Evolutionary conservation across 2,113 vertebrate species (phyloP).

Genomic region (Mixornis gularis): DNA sequence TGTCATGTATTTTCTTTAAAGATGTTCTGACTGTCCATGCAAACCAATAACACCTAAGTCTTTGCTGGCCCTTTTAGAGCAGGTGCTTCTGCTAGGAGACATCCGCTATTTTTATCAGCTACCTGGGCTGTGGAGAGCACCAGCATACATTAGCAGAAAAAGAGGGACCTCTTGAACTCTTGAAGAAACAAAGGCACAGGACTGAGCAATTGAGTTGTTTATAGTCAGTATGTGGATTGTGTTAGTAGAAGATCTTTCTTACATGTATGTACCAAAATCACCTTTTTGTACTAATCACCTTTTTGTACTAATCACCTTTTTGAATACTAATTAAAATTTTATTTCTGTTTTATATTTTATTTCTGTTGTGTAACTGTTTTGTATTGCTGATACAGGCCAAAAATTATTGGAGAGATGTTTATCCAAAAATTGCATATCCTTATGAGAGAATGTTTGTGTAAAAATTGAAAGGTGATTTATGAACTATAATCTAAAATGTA

Average conservation of each 20-base stretch:
- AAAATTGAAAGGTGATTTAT: not conserved
- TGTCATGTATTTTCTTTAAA: not conserved
- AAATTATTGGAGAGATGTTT: not conserved
- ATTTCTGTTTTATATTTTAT: not conserved
- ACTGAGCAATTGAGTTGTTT: not conserved
- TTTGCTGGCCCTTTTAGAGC: not conserved
- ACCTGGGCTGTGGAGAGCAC: not conserved
- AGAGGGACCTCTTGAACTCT: not conserved
- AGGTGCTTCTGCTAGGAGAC: not conserved
- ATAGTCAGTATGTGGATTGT: not conserved
- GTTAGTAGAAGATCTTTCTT: not conserved
- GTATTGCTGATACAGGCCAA: not conserved
- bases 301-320: not conserved
- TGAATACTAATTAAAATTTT: not conserved
- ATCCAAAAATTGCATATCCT: not conserved
- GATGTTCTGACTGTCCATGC: not conserved
- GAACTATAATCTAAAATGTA: not conserved
- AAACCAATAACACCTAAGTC: not conserved
- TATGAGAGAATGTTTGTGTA: not conserved
- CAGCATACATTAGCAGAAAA: not conserved
- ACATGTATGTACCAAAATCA: not conserved
- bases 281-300: not conserved
- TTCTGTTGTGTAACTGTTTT: not conserved
- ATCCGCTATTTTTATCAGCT: not conserved
- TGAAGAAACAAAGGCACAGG: not conserved